phyloP scores from a whole-genome alignment of 2,113 vertebrate species.

The Sula dactylatra region DNA sequence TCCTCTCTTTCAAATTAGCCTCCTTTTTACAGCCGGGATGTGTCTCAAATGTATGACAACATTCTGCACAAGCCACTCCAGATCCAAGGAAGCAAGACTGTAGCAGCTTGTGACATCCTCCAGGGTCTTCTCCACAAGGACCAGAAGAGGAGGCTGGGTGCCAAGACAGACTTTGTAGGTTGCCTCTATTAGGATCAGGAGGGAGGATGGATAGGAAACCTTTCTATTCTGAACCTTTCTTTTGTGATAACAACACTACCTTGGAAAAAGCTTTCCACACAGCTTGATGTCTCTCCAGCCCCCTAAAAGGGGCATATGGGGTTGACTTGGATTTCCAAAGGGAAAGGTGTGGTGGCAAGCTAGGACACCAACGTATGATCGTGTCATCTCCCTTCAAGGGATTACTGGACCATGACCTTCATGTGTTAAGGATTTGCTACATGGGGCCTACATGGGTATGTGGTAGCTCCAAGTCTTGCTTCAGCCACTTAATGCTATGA shows the following conservation, averaged over 20 bases:
- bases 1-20: slow-evolving; percentile 78
- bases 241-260: neutral
- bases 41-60: slow-evolving; percentile 94
- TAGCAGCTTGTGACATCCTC: slow-evolving; percentile 86
- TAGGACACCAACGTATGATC: neutral
- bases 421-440: neutral
- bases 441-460: neutral
- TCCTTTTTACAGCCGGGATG: slow-evolving; percentile 92
- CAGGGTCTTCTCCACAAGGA: slow-evolving; percentile 93
- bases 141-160: slow-evolving; percentile 86
- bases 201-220: neutral
- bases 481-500: neutral
- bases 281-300: neutral
- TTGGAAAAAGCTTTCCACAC: neutral
- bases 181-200: neutral
- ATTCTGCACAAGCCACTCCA: slow-evolving; percentile 89
- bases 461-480: neutral
- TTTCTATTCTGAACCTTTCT: neutral
- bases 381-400: neutral
- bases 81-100: slow-evolving; percentile 88
- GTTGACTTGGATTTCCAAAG: neutral
- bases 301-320: neutral
- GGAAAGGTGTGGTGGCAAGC: neutral
- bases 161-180: slow-evolving; percentile 95
- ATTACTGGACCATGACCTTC: neutral